These are phyloP conservation scores for Delia radicum DNA, from an alignment of 1,140 invertebrate species.

Conservation along the genomic window DNA sequence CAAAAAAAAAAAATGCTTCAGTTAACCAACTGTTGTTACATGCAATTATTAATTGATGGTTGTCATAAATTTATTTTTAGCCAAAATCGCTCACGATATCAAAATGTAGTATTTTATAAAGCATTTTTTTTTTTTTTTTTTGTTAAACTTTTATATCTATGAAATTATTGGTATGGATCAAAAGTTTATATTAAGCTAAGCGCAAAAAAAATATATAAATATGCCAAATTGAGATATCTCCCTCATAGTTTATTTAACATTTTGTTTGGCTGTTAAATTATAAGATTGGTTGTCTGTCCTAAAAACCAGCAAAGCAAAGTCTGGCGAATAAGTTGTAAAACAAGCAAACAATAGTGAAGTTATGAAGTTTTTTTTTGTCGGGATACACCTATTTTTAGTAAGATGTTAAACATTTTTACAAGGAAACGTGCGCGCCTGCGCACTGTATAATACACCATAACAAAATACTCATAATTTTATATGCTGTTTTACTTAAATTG, in stretches of 20 bases:
- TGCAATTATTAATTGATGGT: slow-evolving; percentile 29
- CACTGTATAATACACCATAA: background rate
- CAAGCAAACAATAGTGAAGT: slow-evolving; percentile 21
- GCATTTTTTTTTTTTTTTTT: background rate
- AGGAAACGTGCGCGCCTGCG: slow-evolving; percentile 16
- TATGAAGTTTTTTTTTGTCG: slow-evolving; percentile 13
- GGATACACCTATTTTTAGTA: slow-evolving; percentile 25
- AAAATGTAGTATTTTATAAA: slow-evolving; percentile 20
- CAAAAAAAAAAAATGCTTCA: background rate
- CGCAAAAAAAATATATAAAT: background rate
- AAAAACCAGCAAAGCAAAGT: background rate
- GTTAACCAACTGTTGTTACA: slow-evolving; percentile 8
- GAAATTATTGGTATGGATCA: background rate
- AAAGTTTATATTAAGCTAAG: slow-evolving; percentile 12
- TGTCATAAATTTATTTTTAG: slow-evolving; percentile 29
- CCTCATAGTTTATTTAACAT: slow-evolving; percentile 20
- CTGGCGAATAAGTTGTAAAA: slow-evolving; percentile 12
- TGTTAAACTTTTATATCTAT: too few species aligned
- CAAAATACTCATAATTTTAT: slow-evolving; percentile 1
- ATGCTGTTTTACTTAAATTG: slow-evolving; percentile 4
- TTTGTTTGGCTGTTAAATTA: background rate
- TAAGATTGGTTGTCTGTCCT: background rate
- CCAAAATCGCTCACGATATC: slow-evolving; percentile 17
- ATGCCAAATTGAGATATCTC: slow-evolving; percentile 24
- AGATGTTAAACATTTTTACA: slow-evolving; percentile 24